Evolutionary conservation across 2,113 vertebrate genomes (phyloP).

Genomic region (Chelonoidis abingdonii): DNA sequence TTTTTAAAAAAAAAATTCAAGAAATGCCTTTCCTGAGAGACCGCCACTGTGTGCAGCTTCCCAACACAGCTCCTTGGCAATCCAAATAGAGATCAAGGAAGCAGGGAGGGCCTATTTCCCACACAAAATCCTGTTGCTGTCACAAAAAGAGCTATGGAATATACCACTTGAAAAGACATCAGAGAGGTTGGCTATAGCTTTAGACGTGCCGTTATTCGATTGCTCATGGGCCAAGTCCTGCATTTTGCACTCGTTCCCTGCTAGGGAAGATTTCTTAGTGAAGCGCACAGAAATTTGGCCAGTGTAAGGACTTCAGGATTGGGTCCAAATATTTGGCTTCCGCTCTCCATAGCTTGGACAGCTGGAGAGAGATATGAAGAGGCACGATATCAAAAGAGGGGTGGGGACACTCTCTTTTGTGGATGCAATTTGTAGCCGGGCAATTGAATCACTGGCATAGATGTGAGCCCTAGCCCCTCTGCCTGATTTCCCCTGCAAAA

Average conservation of each 20-base stretch:
- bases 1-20: slow-evolving; percentile 28
- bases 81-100: slow-evolving; percentile 73
- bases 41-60: slow-evolving; percentile 65
- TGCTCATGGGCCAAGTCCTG: neutral
- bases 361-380: neutral
- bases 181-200: neutral
- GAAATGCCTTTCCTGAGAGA: slow-evolving; percentile 70
- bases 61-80: slow-evolving; percentile 63
- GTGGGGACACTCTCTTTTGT: neutral
- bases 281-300: slow-evolving; percentile 52
- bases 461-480: neutral
- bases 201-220: neutral
- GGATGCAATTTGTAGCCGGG: neutral
- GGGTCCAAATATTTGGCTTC: neutral
- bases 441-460: neutral
- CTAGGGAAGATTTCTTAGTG: slow-evolving; percentile 63
- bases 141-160: slow-evolving; percentile 24
- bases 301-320: neutral
- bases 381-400: rapidly evolving
- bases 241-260: slow-evolving; percentile 13
- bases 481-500: slow-evolving; percentile 2
- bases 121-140: slow-evolving; percentile 67
- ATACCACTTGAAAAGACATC: neutral
- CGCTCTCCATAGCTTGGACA: slow-evolving; percentile 8
- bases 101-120: slow-evolving; percentile 74